Evolutionary conservation across 2,797 vertebrate species (phyloP), one percentile per base, ranked within the genome.

Genomic region (Phrynocephalus vlangalii): DNA sequence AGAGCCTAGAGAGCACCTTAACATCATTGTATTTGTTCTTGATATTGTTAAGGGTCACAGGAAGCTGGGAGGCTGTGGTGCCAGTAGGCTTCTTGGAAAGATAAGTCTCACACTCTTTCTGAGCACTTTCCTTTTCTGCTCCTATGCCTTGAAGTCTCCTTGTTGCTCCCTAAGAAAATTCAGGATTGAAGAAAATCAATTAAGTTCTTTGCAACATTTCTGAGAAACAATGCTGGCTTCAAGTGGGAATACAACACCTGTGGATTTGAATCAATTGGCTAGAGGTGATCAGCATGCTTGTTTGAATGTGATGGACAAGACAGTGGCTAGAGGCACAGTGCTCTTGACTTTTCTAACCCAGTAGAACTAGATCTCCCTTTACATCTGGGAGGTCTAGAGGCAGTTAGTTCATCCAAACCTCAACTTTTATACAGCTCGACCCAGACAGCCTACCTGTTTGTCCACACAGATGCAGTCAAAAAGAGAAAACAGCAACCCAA

Each of bases 11-110:
- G n/a, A 99, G 97, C 33, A 92, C 95, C 11, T 94, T 95, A 18
- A 98, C 94, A 5, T 97, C 96, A 0, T 94, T 96, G 71, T 97
- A 97, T 91, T 98, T 99, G 96, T 97, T 98, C 94, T 97, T 98
- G 94, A 98, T 93, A 5, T 94, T 95, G 11, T 92, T 97, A 87
- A 99, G 94, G 3, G 96, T 96, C 89, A 97, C 96, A 0, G 98
- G 98, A 77, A 99, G 96, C 79, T 95, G 97, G 16, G 98, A 97
- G 79, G 97, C 97, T 0, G 96, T 87, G 1, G 98, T 91, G 26
- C 96, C 94, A 6, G 88, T 92, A 28, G 96, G 91, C 83, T 96
- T 96, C 87, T 96, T 95, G 3, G 97, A 95, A 90, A 99, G 94
- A 44, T 98, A 96, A 0, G 94, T 96, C 91, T 98, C 97, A 60